A percentile compares a stretch with the other conserved stretches of the same genome.
Conservation (phyloP, 2,797 vertebrate genomes). For the Tinamus major region DNA sequence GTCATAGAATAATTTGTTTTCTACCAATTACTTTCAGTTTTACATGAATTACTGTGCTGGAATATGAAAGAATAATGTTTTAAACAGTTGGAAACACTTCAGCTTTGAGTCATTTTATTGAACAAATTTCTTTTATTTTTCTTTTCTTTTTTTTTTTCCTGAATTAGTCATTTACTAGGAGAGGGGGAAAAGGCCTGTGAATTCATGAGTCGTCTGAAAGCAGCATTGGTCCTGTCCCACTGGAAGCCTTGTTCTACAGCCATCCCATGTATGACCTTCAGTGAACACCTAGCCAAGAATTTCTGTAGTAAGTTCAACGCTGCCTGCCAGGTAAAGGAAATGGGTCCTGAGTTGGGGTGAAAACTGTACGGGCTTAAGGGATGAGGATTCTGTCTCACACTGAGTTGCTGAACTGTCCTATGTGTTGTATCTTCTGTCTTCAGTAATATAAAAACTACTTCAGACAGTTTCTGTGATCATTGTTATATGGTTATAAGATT, state of each 20-base stretch:
- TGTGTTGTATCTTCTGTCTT: background rate
- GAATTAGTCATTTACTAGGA: constrained; percentile 67
- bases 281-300: constrained; percentile 79
- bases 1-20: background rate
- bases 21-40: background rate
- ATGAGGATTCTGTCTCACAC: background rate
- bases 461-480: background rate
- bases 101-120: background rate
- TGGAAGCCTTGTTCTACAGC: constrained; percentile 86
- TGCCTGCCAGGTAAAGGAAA: constrained; percentile 80
- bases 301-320: constrained; percentile 67
- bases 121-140: background rate
- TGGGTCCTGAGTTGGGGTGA: background rate
- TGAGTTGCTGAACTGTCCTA: background rate
- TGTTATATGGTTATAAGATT: no score
- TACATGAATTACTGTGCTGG: background rate
- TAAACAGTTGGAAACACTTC: background rate
- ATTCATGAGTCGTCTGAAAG: constrained; percentile 81
- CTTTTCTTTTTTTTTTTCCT: background rate
- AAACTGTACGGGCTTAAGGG: background rate
- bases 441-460: background rate
- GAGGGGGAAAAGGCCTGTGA: constrained; percentile 84
- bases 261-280: constrained; percentile 83
- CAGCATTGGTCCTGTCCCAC: constrained; percentile 80
- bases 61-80: background rate